Base-by-base conservation (phyloP, 2,797 vertebrate genomes). In the Gymnodraco acuticeps region DNA sequence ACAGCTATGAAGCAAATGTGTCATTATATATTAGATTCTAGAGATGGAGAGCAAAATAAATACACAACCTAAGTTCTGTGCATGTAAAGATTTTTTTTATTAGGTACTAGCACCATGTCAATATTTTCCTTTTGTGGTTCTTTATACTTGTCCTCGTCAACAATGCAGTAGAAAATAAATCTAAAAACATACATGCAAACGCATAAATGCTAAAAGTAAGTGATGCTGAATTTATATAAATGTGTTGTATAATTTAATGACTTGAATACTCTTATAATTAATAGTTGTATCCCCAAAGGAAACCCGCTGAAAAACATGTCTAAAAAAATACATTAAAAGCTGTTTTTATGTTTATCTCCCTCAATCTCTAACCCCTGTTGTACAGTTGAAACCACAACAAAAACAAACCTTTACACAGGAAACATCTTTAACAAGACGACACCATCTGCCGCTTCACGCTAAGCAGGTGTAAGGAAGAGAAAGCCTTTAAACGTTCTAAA, bases 401-500 rank as follows among this genome's bases (percentile, higher is more conserved):
- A 68, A 72, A 52, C 19, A 59, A 58, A 58, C 43, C n/a, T 47
- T 20, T 17, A 53, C 8, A 60, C 41, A 66, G 69, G 78, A 71
- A 64, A 74, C 62, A 50, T 80, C 67, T 83, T 70, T 59, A 80
- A 75, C 56, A 78, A 69, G 68, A 76, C 38, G 20, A 43, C 70
- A 33, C 87, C 87, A 83, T 90, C 87, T 87, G 84, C 50, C 73
- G 20, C 75, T 61, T 78, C 59, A 73, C 33, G 60, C 70, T 50
- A 55, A 85, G 54, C 81, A 88, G 83, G 86, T 88, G 85, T 70
- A 82, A 65, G 63, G 69, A 74, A 72, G 64, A 79, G 51, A 82
- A 82, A 78, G 64, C 60, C 61, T 50, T 50, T 46, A 59, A 82
- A 54, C 17, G 14, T 43, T 64, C 46, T 17, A 67, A 73, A 81